Evolutionary conservation across 2,797 vertebrate species (phyloP).

Genomic region (Arrhamphus sclerolepis): DNA sequence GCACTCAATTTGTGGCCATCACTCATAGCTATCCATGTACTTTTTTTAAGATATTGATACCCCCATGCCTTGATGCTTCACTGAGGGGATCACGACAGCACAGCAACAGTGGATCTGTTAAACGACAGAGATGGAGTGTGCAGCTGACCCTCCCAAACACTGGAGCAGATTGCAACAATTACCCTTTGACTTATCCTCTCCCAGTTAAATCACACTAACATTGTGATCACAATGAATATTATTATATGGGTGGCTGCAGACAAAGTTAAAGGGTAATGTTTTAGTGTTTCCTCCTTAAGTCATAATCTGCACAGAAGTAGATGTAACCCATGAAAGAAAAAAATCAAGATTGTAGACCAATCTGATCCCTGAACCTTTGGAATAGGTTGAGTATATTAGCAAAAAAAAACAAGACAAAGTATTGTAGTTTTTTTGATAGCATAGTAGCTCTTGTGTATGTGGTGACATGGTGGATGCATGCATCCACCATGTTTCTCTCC

Average conservation of each 20-base stretch:
- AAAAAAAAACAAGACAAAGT: too few relatives aligned
- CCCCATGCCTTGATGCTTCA: slow-evolving; percentile 34
- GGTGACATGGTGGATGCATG: too few relatives aligned
- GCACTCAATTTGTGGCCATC: slow-evolving; percentile 17
- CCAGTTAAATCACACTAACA: slow-evolving; percentile 27
- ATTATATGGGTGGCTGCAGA: too few relatives aligned
- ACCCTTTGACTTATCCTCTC: slow-evolving; percentile 61
- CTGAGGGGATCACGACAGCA: slow-evolving; percentile 37
- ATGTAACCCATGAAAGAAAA: too few relatives aligned
- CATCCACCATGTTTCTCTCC: not conserved
- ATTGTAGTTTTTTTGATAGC: too few relatives aligned
- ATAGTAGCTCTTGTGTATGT: too few relatives aligned
- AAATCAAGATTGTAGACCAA: too few relatives aligned
- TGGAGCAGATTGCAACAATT: slow-evolving; percentile 60
- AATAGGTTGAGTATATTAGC: too few relatives aligned
- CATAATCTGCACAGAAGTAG: too few relatives aligned
- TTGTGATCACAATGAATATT: slow-evolving; percentile 26
- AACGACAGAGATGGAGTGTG: slow-evolving; percentile 33
- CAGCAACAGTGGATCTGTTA: slow-evolving; percentile 31
- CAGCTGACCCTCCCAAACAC: slow-evolving; percentile 29
- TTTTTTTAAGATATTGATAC: slow-evolving; percentile 38
- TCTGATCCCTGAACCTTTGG: too few relatives aligned
- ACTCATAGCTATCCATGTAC: slow-evolving; percentile 7
- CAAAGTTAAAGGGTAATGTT: too few relatives aligned
- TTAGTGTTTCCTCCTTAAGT: too few relatives aligned